These are phyloP conservation scores for Diploscapter pachys DNA, from an alignment of 1,140 invertebrate genomes.

Conservation along the genomic window DNA sequence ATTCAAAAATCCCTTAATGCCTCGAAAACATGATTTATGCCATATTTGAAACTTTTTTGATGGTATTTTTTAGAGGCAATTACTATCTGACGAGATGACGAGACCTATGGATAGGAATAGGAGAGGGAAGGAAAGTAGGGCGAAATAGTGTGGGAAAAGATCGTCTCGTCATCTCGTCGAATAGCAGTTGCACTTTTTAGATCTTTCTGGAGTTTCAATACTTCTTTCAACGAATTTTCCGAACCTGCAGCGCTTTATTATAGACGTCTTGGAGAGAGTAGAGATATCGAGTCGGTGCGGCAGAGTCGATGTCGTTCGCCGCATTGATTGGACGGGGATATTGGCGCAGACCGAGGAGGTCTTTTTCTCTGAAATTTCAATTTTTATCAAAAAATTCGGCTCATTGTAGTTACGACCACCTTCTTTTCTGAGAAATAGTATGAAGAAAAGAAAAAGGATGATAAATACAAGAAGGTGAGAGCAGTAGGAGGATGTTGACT, in stretches of 20 bases:
- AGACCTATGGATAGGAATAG: constrained; percentile 17
- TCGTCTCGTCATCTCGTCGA: too few relatives aligned
- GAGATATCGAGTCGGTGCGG: constrained; percentile 4
- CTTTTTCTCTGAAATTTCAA: constrained; percentile 15
- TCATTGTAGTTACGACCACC: too few relatives aligned
- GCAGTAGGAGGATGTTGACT: too few relatives aligned
- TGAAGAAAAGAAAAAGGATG: background rate
- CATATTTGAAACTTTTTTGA: too few relatives aligned
- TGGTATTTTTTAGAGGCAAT: background rate
- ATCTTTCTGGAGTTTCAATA: too few relatives aligned
- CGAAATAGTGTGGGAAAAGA: too few relatives aligned
- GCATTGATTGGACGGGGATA: constrained; percentile 9
- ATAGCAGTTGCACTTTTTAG: too few relatives aligned
- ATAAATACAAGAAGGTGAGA: constrained; percentile 2
- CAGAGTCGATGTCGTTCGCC: constrained; percentile 5
- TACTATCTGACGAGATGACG: constrained; percentile 6
- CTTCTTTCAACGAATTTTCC: too few relatives aligned
- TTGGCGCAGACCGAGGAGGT: constrained; percentile 5
- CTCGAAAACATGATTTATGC: too few relatives aligned
- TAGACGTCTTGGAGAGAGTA: constrained; percentile 45
- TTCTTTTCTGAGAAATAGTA: too few relatives aligned
- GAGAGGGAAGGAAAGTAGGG: too few relatives aligned
- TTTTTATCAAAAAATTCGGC: constrained; percentile 19
- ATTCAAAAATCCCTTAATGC: too few relatives aligned
- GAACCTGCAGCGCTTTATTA: constrained; percentile 33